Evolutionary conservation across 1,140 invertebrate genomes (phyloP).

Genomic region (Oppia nitens): DNA sequence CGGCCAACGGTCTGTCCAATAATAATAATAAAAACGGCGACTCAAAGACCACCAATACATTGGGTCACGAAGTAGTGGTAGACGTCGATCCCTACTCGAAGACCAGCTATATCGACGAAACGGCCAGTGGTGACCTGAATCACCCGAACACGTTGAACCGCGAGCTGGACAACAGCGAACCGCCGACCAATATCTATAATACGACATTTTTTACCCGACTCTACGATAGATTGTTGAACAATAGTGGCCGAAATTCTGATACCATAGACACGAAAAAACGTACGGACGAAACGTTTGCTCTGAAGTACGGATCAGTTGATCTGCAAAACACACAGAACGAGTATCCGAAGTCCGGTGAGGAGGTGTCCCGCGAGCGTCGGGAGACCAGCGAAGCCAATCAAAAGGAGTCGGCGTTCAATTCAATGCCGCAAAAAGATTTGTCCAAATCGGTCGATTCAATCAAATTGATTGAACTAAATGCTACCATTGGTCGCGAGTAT

Average conservation of each 20-base stretch:
- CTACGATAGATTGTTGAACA: neutral
- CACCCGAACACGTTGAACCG: neutral
- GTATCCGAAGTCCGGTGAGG: constrained; percentile 2
- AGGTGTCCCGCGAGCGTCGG: neutral
- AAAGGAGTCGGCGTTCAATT: neutral
- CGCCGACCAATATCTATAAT: neutral
- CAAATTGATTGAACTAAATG: constrained; percentile 19
- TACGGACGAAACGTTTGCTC: neutral
- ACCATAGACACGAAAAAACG: neutral
- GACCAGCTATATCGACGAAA: neutral
- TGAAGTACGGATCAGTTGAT: neutral
- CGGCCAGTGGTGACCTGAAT: neutral
- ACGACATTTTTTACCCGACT: neutral
- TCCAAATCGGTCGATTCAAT: constrained; percentile 19
- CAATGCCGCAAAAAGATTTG: constrained; percentile 11
- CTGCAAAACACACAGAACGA: constrained; percentile 5
- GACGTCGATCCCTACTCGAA: neutral
- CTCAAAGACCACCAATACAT: neutral
- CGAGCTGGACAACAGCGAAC: neutral
- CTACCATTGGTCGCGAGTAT: constrained; percentile 19
- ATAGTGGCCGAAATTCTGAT: neutral
- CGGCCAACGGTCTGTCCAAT: neutral
- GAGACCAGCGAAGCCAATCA: constrained; percentile 7
- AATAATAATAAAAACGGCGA: neutral
- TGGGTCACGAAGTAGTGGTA: too few species aligned